phyloP scores from a whole-genome alignment of 2,797 vertebrate species.

The Synaphobranchus kaupii region DNA sequence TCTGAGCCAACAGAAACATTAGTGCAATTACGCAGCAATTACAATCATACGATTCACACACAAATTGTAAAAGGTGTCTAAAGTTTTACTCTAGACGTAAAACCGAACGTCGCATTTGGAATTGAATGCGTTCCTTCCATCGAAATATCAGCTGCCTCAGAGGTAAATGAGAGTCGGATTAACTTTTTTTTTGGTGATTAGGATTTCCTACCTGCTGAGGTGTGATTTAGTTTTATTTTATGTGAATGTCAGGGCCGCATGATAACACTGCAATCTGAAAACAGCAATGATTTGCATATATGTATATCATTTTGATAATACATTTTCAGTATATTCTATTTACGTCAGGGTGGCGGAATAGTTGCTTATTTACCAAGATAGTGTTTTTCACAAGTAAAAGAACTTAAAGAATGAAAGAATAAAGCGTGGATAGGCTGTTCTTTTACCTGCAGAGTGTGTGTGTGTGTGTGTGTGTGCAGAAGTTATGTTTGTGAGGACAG shows the following conservation, averaged over 20 bases:
- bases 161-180: not conserved
- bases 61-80: conserved; percentile 19
- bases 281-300: not conserved
- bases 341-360: no score
- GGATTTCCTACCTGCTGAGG: not conserved
- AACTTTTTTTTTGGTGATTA: not conserved
- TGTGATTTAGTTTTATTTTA: not conserved
- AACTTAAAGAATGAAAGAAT: no score
- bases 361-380: no score
- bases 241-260: not conserved
- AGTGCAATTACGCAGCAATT: conserved; percentile 42
- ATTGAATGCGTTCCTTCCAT: not conserved
- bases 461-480: not conserved
- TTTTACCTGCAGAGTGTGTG: not conserved
- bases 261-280: no score
- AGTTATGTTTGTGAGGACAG: not conserved
- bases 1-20: conserved; percentile 40
- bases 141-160: not conserved
- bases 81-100: conserved; percentile 11
- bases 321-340: no score
- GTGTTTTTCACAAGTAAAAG: no score
- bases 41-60: conserved; percentile 22
- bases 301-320: not conserved
- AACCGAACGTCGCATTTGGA: conserved; percentile 10
- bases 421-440: not conserved